A percentile compares a stretch with the other conserved stretches of the same genome.
Conservation (phyloP, 2,113 vertebrate species). For the Nothocercus nigrocapillus region DNA sequence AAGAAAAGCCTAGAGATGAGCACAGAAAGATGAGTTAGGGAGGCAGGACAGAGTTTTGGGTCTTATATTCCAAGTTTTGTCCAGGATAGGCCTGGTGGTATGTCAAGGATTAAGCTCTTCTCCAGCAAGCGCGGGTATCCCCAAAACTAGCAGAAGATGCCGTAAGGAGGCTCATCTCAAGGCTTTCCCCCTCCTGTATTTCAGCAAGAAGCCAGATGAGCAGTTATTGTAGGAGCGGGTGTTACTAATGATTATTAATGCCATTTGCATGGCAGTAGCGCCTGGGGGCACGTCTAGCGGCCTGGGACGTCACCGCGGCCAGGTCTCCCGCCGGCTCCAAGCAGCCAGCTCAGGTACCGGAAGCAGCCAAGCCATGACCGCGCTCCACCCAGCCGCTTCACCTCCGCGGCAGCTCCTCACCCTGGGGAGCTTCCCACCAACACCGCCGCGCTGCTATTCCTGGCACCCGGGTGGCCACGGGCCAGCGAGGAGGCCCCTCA, state of each 20-base stretch:
- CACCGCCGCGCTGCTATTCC: not conserved
- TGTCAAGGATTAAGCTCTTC: not conserved
- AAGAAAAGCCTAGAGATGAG: not conserved
- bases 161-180: not conserved
- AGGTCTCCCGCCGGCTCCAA: not conserved
- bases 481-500: not conserved
- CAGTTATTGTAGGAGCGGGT: not conserved
- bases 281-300: not conserved
- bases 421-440: not conserved
- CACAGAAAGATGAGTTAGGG: not conserved
- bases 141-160: not conserved
- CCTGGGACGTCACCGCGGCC: not conserved
- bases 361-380: not conserved
- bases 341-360: not conserved
- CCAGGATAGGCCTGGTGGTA: not conserved
- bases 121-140: not conserved
- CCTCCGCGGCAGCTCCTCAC: not conserved
- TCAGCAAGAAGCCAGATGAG: not conserved
- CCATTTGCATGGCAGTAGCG: not conserved
- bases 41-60: not conserved
- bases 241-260: rapidly evolving
- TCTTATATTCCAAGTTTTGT: not conserved
- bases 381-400: not conserved
- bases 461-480: not conserved
- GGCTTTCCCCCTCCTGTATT: not conserved